Evolutionary conservation across 2,797 vertebrate species (phyloP), one percentile per base, ranked within the genome.

Genomic region (Chelidonichthys spinosus): DNA sequence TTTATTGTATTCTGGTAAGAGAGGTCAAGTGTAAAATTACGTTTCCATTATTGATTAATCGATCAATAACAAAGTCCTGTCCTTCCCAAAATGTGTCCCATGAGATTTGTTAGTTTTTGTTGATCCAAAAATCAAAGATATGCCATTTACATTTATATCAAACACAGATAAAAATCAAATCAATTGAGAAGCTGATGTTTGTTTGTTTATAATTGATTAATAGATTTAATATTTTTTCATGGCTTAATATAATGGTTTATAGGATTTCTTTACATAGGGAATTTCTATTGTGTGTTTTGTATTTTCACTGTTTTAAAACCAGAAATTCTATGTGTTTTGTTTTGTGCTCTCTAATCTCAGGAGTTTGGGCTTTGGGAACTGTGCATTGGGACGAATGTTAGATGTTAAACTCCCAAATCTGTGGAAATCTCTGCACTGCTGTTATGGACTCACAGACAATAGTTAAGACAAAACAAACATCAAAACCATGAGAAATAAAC

Each of bases 401-500:
- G 36, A 50, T 65, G 14, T 50, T 63, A 15, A 54, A 8, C 11
- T 70, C 17, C 55, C 33, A 17, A 64, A 52, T 46, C 32, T 47
- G 49, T 42, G n/a, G 3, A 63, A 61, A 49, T 37, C 46, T 59
- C 46, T 80, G 55, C 35, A 37, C 4, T 36, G n/a, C 36, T 52
- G 0, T 7, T 36, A 17, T 11, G 9, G 7, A 42, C 14, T 50
- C 11, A 18, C 9, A 25, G 6, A 59, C 36, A 69, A 42, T 5
- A 60, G 13, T 47, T 14, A 4, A 33, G 18, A 69, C 58, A 46
- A 60, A 78, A 65, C 2, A 50, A 72, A 69, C 43, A 60, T 72
- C 5, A 69, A 70, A 75, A 72, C 18, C 15, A 63, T 43, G 36
- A n/a, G 1, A 53, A 43, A 13, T 46, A 14, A n/a, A 40, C 15